Evolutionary conservation across 2,113 vertebrate genomes (phyloP), one percentile per base, ranked within the genome.

Genomic region (Indicator maculatus): DNA sequence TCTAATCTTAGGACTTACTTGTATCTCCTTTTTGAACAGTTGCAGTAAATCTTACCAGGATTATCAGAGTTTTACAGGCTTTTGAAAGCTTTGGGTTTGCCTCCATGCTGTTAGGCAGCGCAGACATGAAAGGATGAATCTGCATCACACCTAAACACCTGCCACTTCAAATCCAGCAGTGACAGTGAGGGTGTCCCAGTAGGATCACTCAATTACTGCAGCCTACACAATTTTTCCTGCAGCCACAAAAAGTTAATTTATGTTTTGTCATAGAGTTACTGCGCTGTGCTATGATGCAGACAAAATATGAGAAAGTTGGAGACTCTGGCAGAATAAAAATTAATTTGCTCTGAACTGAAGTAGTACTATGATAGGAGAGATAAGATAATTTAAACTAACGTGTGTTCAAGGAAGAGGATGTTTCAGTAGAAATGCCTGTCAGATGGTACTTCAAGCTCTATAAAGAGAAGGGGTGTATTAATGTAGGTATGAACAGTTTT

Each of bases 11-110:
- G 33, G 50, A 88, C 53, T 90, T 74, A 28, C 52, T 88, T 14
- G 1, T 93, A 91, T 94, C 91, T 95, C 58, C 86, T 91, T 88
- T 89, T 84, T 69, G 72, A 95, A 58, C 76, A 58, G 47, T 18
- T 91, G 79, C 88, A 95, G 85, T 88, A 95, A 91, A 95, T 96
- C 94, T 91, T 93, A 91, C 88, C 30, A 86, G 94, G 85, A 96
- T 97, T 97, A 96, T 95, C 93, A 78, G 93, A 88, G 79, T 91
- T 95, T 86, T 71, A 93, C 79, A 95, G 93, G 88, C 61, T 75
- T 93, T 91, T 75, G 53, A 83, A 93, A 96, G 85, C 88, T 95
- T 89, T 83, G 69, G 94, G 77, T 95, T 89, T 95, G 53, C 87
- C 60, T 93, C 92, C 85, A 50, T 74, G 72, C 89, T 92, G 91